These are phyloP conservation scores for Nomada lathburiana DNA, from an alignment of 2,888 invertebrate species.

Conservation along the genomic window DNA sequence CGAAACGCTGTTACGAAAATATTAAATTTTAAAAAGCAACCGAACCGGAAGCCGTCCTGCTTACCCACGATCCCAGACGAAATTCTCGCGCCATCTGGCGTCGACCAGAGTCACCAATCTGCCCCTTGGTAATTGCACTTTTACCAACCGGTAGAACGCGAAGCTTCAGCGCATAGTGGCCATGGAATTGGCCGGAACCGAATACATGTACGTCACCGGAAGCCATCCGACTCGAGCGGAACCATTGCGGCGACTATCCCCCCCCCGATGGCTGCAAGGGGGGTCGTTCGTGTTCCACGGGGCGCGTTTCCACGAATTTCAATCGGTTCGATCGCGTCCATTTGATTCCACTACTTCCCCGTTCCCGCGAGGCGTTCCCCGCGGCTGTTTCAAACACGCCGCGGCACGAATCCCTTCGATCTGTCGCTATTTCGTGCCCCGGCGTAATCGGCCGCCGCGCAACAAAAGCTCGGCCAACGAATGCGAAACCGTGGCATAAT, in stretches of 20 bases:
- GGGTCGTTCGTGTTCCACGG: too few relatives aligned
- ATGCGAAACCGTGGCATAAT: constrained; percentile 80
- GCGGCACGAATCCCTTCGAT: constrained; percentile 41
- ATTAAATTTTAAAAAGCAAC: too few relatives aligned
- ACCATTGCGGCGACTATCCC: neutral
- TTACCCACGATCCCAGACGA: neutral
- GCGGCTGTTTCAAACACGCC: neutral
- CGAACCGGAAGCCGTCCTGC: neutral
- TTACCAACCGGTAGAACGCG: constrained; percentile 43
- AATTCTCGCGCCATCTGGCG: constrained; percentile 74
- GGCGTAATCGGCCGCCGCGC: constrained; percentile 67
- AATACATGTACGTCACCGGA: constrained; percentile 1
- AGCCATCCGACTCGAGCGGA: neutral
- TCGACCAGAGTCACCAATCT: constrained; percentile 1
- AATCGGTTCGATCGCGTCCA: neutral
- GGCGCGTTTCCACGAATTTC: neutral
- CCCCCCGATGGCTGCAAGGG: too few relatives aligned
- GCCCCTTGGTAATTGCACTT: constrained; percentile 8
- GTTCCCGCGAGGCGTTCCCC: neutral
- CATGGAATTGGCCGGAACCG: neutral
- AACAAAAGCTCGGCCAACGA: constrained; percentile 73
- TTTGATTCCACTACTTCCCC: constrained; percentile 4
- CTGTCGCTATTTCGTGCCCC: constrained; percentile 70
- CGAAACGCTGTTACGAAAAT: too few relatives aligned
- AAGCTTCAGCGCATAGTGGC: neutral